Base-by-base conservation (phyloP, 2,113 vertebrate genomes). In the Catharus bicknelli region DNA sequence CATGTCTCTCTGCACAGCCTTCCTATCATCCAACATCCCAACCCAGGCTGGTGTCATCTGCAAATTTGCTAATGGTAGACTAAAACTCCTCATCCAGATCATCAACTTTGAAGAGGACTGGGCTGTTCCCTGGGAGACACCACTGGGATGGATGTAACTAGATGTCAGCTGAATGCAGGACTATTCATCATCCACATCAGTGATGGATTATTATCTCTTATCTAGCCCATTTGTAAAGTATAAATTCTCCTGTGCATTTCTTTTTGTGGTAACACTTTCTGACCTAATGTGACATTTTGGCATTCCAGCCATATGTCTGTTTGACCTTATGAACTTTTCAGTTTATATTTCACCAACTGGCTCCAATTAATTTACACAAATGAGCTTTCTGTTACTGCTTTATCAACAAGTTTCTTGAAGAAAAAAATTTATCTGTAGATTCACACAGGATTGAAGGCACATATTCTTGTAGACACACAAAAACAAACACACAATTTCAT, bases 341-440 rank as follows among this genome's bases (percentile, higher is more conserved):
- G n/a, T 85, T 90, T 83, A 67, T 94, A 78, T 83, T 88, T 90
- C 53, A 78, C 73, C 73, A 88, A 57, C 80, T 93, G 88, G 10
- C 19, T 90, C 43, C 36, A 81, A 61, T 40, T 59, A 16, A 81
- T 66, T 95, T 64, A 43, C 10, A 22, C 21, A 90, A 83, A 42
- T 9, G 4, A 75, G 14, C 13, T 75, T 74, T 81, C 72, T 51
- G 5, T 61, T 79, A 22, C 8, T 27, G 45, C 22, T 90, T 85
- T 53, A 62, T 58, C 51, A 40, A 48, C 7, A 38, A 40, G 14
- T 79, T 88, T 88, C 40, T 86, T 59, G 58, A 61, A 32, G 23
- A 22, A 57, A 73, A 81, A 30, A 13, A 11, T 19, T 6, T 18
- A 30, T 48, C 30, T 64, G 7, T 45, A 57, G 43, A 48, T 78